These are phyloP conservation scores for Andricus quercusramuli DNA, from an alignment of 2,888 invertebrate species.

Conservation along the genomic window DNA sequence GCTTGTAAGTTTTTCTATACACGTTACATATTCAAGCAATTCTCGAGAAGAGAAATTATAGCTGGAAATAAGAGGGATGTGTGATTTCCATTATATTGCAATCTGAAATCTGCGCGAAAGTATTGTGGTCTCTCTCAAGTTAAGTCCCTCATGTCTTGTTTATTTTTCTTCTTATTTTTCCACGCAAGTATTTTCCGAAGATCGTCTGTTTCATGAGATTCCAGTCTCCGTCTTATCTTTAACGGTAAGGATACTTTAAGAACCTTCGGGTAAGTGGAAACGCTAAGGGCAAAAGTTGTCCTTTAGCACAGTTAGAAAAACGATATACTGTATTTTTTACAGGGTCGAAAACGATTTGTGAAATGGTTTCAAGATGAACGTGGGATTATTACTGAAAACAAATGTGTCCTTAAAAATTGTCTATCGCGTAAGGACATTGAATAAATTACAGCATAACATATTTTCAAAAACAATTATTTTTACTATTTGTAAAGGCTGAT, in stretches of 20 bases:
- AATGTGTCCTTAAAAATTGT: no score
- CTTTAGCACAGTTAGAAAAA: background rate
- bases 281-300: slow-evolving; percentile 5
- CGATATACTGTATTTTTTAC: background rate
- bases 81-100: slow-evolving; percentile 33
- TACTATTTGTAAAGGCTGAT: no score
- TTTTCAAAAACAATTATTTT: no score
- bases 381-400: no score
- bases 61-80: background rate
- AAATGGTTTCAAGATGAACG: background rate
- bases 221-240: slow-evolving; percentile 3
- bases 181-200: background rate
- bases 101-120: slow-evolving; percentile 23
- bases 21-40: background rate
- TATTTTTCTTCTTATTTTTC: slow-evolving; percentile 20
- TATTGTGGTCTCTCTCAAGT: background rate
- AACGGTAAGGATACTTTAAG: slow-evolving; percentile 10
- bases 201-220: slow-evolving; percentile 20
- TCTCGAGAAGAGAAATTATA: background rate
- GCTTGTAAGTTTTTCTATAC: background rate
- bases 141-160: background rate
- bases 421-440: no score
- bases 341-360: background rate
- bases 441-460: no score
- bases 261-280: slow-evolving; percentile 10